Base-by-base conservation (phyloP, 2,113 vertebrate genomes). In the Lutjanus erythropterus region DNA sequence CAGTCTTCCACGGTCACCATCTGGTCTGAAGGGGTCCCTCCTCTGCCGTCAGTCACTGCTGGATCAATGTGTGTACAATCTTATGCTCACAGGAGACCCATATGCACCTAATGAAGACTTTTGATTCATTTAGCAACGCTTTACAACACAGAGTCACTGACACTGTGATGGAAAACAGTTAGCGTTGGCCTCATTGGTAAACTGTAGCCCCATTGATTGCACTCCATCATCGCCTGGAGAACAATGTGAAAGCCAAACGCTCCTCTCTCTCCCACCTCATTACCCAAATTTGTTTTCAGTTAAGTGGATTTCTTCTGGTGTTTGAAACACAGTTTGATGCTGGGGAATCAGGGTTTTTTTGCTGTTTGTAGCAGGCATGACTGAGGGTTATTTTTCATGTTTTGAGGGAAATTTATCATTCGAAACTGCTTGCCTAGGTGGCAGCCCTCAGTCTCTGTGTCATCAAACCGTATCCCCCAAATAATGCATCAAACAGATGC, bases 71-170 rank as follows among this genome's bases (percentile, higher is more conserved):
- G 77, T 50, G 23, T 73, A 65, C 66, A 81, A n/a, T 37, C 39
- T 61, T 16, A 1, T 11, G 41, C 71, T 83, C 84, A 53, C 79
- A 33, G 39, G 78, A 76, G 87, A 71, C 85, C 91, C 87, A 76
- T 84, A 64, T 46, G 46, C 61, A 56, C 23, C 67, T 90, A 86
- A 92, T 86, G 86, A 86, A 89, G 85, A 87, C 78, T 84, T 91
- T 86, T 85, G 85, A 91, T 91, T 88, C 76, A 89, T 91, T 88
- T 84, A 86, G 68, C 64, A 19, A 52, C 1, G 7, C 70, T 67
- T 86, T 85, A 78, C 71, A 71, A 62, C 61, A 39, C 42, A n/a
- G n/a, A n/a, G n/a, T 41, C 42, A 19, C 35, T 8, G 68, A 79
- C 66, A 27, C 71, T 16, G 72, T 77, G 84, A 90, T 73, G 60